These are phyloP conservation scores for Drosophila macrothrix DNA, from an alignment of 2,888 invertebrate species.

Conservation along the genomic window DNA sequence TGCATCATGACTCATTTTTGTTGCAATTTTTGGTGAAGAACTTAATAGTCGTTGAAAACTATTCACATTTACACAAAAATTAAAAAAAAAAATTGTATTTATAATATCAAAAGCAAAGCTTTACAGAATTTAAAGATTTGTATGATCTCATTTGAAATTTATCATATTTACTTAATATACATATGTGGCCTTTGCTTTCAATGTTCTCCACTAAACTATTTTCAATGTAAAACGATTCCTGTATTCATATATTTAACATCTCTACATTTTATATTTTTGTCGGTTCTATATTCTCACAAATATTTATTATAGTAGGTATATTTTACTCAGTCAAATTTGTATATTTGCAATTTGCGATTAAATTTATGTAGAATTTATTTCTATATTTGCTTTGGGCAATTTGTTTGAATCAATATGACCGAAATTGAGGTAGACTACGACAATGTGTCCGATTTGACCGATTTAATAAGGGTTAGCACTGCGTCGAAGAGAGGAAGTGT, in stretches of 20 bases:
- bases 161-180: neutral
- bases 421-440: constrained; percentile 1
- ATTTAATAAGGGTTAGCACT: no score
- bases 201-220: neutral
- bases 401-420: constrained; percentile 8
- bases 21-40: neutral
- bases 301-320: constrained; percentile 1
- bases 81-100: neutral
- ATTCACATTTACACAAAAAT: neutral
- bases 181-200: neutral
- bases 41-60: neutral
- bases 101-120: neutral
- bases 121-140: neutral
- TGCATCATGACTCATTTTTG: no score
- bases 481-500: constrained; percentile 25
- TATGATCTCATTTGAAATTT: neutral
- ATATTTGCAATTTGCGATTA: neutral
- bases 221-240: neutral
- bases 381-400: neutral
- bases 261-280: constrained; percentile 14
- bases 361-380: constrained; percentile 1
- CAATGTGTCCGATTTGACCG: neutral
- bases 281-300: neutral
- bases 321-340: neutral
- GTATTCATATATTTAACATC: neutral